Conservation (phyloP, 1,140 invertebrate species). For the Brachionus angularis region DNA sequence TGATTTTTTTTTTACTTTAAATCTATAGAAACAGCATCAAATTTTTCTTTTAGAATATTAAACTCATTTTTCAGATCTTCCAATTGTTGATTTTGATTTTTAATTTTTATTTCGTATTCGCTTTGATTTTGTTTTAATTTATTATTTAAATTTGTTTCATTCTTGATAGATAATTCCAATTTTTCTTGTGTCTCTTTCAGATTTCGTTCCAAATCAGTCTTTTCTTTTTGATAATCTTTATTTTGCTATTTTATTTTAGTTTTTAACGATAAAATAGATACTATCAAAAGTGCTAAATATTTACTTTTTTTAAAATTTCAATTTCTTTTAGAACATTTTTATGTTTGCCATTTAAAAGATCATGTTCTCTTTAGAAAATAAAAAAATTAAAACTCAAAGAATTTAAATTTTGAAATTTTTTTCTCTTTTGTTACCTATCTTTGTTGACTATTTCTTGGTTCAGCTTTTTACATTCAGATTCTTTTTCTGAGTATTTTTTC, state of each 20-base stretch:
- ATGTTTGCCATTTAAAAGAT: slow-evolving; percentile 11
- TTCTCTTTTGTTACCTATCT: not conserved
- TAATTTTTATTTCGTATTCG: no score
- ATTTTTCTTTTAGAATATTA: not conserved
- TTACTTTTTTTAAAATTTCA: slow-evolving; percentile 19
- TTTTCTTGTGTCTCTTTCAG: slow-evolving; percentile 18
- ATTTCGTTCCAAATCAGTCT: not conserved
- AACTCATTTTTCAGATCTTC: slow-evolving; percentile 5
- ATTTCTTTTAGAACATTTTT: slow-evolving; percentile 30
- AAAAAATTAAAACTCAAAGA: not conserved
- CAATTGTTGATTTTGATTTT: no score
- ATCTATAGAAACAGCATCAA: not conserved
- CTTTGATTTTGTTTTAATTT: not conserved
- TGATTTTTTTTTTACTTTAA: not conserved
- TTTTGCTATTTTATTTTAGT: no score
- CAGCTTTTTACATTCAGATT: slow-evolving; percentile 21
- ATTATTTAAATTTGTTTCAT: not conserved
- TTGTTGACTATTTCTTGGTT: slow-evolving; percentile 9
- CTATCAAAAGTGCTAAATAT: not conserved
- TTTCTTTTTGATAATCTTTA: slow-evolving; percentile 22
- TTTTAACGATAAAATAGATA: not conserved
- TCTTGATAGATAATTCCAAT: not conserved
- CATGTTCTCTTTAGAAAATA: not conserved
- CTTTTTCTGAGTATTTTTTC: slow-evolving; percentile 39
- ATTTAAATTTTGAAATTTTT: not conserved